Percentiles rank a stretch among this genome's conserved stretches.
phyloP scores from a whole-genome alignment of 2,888 invertebrate genomes.

The Stenurella melanura region DNA sequence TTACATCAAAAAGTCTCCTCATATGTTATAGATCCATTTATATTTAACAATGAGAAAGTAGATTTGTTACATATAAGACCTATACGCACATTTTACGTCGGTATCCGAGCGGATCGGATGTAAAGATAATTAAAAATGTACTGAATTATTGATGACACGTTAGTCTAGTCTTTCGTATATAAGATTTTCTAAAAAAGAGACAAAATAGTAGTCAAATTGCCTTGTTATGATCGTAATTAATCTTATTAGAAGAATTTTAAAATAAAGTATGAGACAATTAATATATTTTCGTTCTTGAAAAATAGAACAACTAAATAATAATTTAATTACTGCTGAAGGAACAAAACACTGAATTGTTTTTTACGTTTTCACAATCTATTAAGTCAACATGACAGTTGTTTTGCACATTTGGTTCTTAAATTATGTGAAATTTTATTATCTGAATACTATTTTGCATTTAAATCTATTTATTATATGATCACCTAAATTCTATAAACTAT shows the following conservation, averaged over 20 bases:
- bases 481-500: too few relatives aligned
- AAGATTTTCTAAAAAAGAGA: not conserved
- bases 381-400: too few relatives aligned
- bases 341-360: too few relatives aligned
- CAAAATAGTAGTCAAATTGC: not conserved
- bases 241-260: not conserved
- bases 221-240: not conserved
- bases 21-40: conserved; percentile 67
- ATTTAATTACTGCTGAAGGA: too few relatives aligned
- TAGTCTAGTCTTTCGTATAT: not conserved
- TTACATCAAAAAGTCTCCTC: conserved; percentile 67
- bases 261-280: not conserved
- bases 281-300: too few relatives aligned
- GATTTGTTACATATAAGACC: conserved; percentile 55
- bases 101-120: conserved; percentile 12
- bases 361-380: too few relatives aligned
- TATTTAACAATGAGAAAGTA: conserved; percentile 67
- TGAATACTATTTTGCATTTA: too few relatives aligned
- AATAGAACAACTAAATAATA: too few relatives aligned
- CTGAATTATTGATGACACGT: not conserved
- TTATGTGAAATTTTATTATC: too few relatives aligned
- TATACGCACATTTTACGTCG: conserved; percentile 11
- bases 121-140: conserved; percentile 22
- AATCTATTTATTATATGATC: too few relatives aligned
- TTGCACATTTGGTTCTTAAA: too few relatives aligned